phyloP scores from a whole-genome alignment of 2,113 vertebrate species.

The Patagioenas fasciata region DNA sequence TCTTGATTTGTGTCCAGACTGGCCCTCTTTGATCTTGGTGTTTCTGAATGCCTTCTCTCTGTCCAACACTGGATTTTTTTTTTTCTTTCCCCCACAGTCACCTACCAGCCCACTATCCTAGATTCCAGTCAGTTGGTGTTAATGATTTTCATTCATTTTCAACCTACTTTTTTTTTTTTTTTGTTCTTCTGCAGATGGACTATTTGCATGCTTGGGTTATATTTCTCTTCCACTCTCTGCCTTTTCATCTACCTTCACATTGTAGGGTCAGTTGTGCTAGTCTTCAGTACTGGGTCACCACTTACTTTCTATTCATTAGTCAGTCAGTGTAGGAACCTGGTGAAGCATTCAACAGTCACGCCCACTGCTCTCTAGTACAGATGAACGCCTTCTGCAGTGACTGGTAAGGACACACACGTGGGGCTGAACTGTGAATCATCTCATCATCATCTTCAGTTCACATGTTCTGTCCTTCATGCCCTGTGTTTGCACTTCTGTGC shows the following conservation, averaged over 20 bases:
- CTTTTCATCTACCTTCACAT: neutral
- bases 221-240: neutral
- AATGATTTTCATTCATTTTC: neutral
- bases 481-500: neutral
- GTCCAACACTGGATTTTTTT: neutral
- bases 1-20: neutral
- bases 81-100: rapidly evolving
- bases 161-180: neutral
- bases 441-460: neutral
- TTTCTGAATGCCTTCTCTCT: neutral
- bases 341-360: neutral
- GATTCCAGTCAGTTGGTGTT: neutral
- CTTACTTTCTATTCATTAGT: neutral
- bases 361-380: neutral
- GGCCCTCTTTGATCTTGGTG: neutral
- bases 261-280: neutral
- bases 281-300: neutral
- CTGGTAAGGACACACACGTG: neutral
- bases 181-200: neutral
- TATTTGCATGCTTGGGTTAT: neutral
- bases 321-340: neutral
- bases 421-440: neutral
- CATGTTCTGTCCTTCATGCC: neutral
- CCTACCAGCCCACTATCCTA: neutral
- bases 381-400: neutral